These are phyloP conservation scores for Enhydra lutris DNA, from an alignment of 2,113 vertebrate species.

Conservation along the genomic window DNA sequence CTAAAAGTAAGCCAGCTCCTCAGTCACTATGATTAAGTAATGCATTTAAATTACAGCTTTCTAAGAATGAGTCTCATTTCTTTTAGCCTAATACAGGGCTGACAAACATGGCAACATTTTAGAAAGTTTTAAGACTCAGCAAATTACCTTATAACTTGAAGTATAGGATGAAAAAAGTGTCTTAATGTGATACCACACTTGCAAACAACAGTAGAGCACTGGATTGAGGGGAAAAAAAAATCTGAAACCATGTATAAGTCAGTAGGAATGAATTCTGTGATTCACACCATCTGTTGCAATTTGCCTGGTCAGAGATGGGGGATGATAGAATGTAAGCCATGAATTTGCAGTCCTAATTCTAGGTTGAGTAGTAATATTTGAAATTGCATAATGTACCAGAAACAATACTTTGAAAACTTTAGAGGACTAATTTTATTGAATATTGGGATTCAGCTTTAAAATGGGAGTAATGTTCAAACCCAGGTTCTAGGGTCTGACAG, in stretches of 20 bases:
- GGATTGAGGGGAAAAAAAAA: not conserved
- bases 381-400: not conserved
- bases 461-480: not conserved
- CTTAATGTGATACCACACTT: not conserved
- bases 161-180: not conserved
- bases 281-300: not conserved
- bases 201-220: not conserved
- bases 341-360: not conserved
- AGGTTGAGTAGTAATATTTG: not conserved
- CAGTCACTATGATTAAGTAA: not conserved
- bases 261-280: not conserved
- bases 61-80: not conserved
- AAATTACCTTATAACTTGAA: not conserved
- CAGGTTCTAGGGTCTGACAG: not conserved
- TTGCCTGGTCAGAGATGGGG: not conserved
- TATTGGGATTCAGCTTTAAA: not conserved
- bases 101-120: not conserved
- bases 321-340: not conserved
- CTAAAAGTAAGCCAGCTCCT: not conserved
- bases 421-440: not conserved
- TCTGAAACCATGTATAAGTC: not conserved
- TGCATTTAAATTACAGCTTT: not conserved
- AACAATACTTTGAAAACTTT: not conserved
- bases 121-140: not conserved
- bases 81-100: not conserved